Base-by-base conservation (phyloP, 2,888 invertebrate genomes). In the Drosophila tanythrix region DNA sequence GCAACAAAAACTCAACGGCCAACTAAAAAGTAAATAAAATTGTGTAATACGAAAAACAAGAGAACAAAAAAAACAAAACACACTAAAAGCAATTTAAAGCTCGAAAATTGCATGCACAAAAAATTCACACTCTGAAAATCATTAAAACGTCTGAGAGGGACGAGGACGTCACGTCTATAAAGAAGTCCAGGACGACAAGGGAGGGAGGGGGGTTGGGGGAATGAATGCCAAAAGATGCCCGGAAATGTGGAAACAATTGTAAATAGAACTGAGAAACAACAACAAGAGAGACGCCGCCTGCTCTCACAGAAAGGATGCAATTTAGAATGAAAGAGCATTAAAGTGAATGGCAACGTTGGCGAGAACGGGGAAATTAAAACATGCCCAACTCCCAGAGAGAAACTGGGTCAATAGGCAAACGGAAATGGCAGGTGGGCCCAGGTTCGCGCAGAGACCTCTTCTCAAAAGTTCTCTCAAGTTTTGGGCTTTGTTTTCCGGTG, bases 231-330 rank as follows among this genome's bases (percentile, higher is more conserved):
- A 79, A 80, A 70, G 70, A 71, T 70, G 76, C 52, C 74, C 83
- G 79, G 79, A 86, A 86, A 82, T 84, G 81, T 82, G 86, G 83
- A 81, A 85, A 79, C 83, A 82, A 85, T 82, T 84, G 84, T 72
- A 81, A 79, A 81, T 73, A 61, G 73, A 62, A 73, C 65, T 73
- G 72, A 67, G 76, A 57, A 78, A 70, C 65, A 73, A 62, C 64
- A 69, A 56, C 27, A 27, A 10, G 40, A 27, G 29, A 48, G 48
- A 21, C 50, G 15, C 29, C 10, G 53, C 33, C 51, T 25, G 15
- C 62, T 50, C 58, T 51, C 56, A 48, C 51, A 52, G 72, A 78
- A 78, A 83, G 85, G 85, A 88, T 85, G 85, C 86, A 88, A 87
- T 85, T 88, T 83, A 85, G 76, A 83, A 70, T 69, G 70, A 79